A percentile compares a stretch with the other conserved stretches of the same genome.
Conservation (phyloP, 1,140 invertebrate genomes). For the Brachionus koreanus region DNA sequence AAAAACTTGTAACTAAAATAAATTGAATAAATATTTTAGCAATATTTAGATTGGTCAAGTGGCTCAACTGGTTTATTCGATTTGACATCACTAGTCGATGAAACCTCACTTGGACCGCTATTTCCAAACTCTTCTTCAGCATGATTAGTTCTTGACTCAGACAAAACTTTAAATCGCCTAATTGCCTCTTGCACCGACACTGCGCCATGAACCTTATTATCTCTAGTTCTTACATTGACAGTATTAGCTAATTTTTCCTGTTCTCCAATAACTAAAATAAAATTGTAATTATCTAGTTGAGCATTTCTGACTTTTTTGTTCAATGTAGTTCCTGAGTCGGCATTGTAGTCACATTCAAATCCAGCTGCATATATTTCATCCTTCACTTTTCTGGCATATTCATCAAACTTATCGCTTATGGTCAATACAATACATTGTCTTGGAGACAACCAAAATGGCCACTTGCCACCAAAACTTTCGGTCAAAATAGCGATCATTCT, state of each 20-base stretch:
- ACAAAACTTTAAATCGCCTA: slow-evolving; percentile 70
- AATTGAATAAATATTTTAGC: not conserved
- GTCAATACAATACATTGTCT: slow-evolving; percentile 86
- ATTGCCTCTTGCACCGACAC: slow-evolving; percentile 75
- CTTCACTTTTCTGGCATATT: slow-evolving; percentile 75
- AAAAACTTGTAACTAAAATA: slow-evolving; percentile 10
- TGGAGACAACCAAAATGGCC: slow-evolving; percentile 98
- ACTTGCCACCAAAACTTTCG: slow-evolving; percentile 94
- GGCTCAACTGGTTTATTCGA: not conserved
- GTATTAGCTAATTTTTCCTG: slow-evolving; percentile 82
- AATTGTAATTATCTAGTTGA: slow-evolving; percentile 95
- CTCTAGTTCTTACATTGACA: slow-evolving; percentile 92
- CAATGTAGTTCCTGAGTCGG: slow-evolving; percentile 85
- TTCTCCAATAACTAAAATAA: slow-evolving; percentile 93
- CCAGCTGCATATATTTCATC: slow-evolving; percentile 74
- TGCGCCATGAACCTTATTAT: slow-evolving; percentile 95
- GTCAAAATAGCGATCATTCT: slow-evolving; percentile 95
- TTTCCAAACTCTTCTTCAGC: slow-evolving; percentile 42
- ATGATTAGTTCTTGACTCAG: slow-evolving; percentile 18
- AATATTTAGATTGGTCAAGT: slow-evolving; percentile 34
- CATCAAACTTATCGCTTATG: slow-evolving; percentile 75
- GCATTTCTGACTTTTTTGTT: slow-evolving; percentile 98
- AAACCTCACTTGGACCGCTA: not conserved
- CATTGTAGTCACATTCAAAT: slow-evolving; percentile 85
- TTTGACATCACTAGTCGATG: not conserved